Percentiles rank a stretch among this genome's conserved stretches.
phyloP scores from a whole-genome alignment of 2,113 vertebrate species.

The Poecile atricapillus region DNA sequence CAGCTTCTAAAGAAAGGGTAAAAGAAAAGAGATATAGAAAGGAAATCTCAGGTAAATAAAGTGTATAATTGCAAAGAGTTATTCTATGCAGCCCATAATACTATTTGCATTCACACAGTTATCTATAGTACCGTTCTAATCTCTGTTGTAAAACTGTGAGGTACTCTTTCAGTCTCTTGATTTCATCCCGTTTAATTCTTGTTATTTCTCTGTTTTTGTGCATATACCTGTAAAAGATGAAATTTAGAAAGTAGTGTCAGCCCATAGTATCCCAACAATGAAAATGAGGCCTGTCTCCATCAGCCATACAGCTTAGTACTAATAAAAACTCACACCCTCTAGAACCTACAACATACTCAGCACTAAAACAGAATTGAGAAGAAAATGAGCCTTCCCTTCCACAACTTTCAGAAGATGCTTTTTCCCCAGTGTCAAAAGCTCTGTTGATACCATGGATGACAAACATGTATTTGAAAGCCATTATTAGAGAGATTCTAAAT shows the following conservation, averaged over 20 bases:
- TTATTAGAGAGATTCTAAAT: neutral
- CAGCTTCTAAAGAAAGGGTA: neutral
- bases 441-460: neutral
- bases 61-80: neutral
- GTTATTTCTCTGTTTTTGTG: constrained; percentile 96
- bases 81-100: neutral
- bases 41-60: neutral
- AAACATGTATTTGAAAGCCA: neutral
- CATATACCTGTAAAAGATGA: constrained; percentile 85
- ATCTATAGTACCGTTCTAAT: constrained; percentile 87
- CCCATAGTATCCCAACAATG: neutral
- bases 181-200: constrained; percentile 96
- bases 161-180: constrained; percentile 95
- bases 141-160: constrained; percentile 94
- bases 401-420: neutral
- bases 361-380: neutral
- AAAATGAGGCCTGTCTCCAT: neutral
- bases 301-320: neutral
- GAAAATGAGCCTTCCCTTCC: neutral
- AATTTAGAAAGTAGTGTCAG: neutral
- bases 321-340: neutral
- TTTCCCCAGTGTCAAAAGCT: neutral
- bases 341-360: neutral
- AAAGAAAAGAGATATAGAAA: neutral
- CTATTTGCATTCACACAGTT: neutral